Evolutionary conservation across 2,797 vertebrate species (phyloP).

Genomic region (Zonotrichia albicollis): DNA sequence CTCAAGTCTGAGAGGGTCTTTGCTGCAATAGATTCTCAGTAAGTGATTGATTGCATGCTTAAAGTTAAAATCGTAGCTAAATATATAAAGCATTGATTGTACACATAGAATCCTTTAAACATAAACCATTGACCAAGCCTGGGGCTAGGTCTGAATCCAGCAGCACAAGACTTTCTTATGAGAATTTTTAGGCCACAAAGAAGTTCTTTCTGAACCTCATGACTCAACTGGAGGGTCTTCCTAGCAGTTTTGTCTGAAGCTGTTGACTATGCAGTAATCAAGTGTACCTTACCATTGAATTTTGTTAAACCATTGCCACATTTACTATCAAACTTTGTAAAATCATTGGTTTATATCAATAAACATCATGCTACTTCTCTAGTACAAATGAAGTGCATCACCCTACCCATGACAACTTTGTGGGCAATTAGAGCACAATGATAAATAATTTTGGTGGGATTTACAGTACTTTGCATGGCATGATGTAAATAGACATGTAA

Average conservation of each 20-base stretch:
- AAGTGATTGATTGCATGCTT: not conserved
- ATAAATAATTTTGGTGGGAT: not conserved
- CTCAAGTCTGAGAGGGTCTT: not conserved
- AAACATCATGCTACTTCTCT: not conserved
- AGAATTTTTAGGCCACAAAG: not conserved
- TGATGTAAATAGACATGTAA: not conserved
- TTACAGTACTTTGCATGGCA: not conserved
- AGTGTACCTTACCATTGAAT: fast-evolving
- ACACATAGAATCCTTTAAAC: not conserved
- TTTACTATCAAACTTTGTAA: not conserved
- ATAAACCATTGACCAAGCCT: not conserved
- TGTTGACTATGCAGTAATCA: not conserved
- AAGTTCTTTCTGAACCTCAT: not conserved
- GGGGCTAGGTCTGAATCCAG: not conserved
- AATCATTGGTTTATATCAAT: not conserved
- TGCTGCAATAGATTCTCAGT: not conserved
- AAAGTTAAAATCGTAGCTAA: not conserved
- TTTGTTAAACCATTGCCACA: not conserved
- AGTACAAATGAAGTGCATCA: not conserved
- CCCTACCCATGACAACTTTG: not conserved
- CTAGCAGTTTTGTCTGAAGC: not conserved
- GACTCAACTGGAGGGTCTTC: fast-evolving
- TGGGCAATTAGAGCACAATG: not conserved
- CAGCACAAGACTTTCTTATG: not conserved
- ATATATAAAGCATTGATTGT: not conserved